A percentile compares a stretch with the other conserved stretches of the same genome.
Conservation (phyloP, 1,140 invertebrate genomes). For the Melanaphis sacchari region DNA sequence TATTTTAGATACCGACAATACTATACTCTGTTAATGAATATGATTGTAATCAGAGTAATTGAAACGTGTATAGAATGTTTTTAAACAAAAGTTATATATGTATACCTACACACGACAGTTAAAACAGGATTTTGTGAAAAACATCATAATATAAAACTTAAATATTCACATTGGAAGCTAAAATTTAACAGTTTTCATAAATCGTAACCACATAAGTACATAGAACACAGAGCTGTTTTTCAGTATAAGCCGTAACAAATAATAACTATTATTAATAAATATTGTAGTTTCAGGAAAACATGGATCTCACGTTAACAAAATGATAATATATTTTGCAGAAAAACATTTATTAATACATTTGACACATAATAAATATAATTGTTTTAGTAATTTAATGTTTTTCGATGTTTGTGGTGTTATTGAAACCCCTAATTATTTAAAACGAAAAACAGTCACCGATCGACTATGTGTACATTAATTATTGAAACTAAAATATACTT, state of each 20-base stretch:
- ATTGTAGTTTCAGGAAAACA: neutral
- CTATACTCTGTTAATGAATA: neutral
- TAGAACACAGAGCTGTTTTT: neutral
- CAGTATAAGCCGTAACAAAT: neutral
- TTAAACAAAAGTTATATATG: neutral
- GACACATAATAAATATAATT: neutral
- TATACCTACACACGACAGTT: neutral
- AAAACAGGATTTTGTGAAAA: neutral
- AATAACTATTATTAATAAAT: neutral
- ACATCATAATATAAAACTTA: neutral
- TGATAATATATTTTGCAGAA: neutral
- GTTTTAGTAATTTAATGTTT: neutral
- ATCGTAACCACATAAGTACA: neutral
- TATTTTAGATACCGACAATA: neutral
- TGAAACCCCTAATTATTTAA: neutral
- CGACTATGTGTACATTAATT: neutral
- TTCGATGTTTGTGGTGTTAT: neutral
- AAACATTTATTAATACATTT: neutral
- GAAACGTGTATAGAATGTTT: slow-evolving; percentile 7
- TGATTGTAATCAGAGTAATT: neutral
- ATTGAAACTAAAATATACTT: neutral
- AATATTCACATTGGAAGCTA: neutral
- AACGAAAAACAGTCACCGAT: neutral
- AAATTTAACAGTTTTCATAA: neutral
- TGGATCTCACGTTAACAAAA: neutral